These are phyloP conservation scores for Myathropa florea DNA, from an alignment of 2,888 invertebrate genomes.

Conservation along the genomic window DNA sequence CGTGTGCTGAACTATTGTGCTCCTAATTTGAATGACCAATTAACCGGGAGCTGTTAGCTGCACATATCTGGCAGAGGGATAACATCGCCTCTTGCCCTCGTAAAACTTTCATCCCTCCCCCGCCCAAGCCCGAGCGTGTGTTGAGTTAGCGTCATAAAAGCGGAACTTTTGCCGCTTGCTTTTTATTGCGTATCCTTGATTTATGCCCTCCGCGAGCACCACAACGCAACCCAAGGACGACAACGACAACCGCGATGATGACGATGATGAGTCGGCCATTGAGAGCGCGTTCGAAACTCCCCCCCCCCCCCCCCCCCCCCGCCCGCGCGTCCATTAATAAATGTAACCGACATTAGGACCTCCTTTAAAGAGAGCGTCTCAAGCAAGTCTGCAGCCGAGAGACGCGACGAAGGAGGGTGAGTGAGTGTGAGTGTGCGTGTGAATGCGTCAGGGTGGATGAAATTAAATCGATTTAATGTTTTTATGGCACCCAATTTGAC, in stretches of 20 bases:
- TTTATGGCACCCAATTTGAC: slow-evolving; percentile 68
- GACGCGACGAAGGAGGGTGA: too few relatives aligned
- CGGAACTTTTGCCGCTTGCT: slow-evolving; percentile 49
- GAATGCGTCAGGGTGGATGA: background rate
- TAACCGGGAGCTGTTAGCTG: slow-evolving; percentile 48
- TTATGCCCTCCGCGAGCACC: slow-evolving; percentile 32
- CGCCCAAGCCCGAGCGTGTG: background rate
- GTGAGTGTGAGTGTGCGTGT: background rate
- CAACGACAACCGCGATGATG: slow-evolving; percentile 17
- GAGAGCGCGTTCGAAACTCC: background rate
- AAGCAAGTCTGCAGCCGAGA: background rate
- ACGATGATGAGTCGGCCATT: slow-evolving; percentile 30
- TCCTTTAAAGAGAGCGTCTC: slow-evolving; percentile 42
- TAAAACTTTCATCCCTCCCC: slow-evolving; percentile 17
- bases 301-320: background rate
- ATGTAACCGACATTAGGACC: slow-evolving; percentile 57
- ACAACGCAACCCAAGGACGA: too few relatives aligned
- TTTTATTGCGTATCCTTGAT: slow-evolving; percentile 63
- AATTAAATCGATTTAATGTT: slow-evolving; percentile 65
- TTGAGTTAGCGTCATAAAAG: slow-evolving; percentile 54
- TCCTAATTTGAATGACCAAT: slow-evolving; percentile 67
- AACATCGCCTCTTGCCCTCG: slow-evolving; percentile 17
- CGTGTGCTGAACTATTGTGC: slow-evolving; percentile 64
- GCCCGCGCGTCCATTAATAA: slow-evolving; percentile 48
- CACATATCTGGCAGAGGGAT: slow-evolving; percentile 30